phyloP scores from a whole-genome alignment of 2,797 vertebrate genomes.

The Brachymystax lenok region DNA sequence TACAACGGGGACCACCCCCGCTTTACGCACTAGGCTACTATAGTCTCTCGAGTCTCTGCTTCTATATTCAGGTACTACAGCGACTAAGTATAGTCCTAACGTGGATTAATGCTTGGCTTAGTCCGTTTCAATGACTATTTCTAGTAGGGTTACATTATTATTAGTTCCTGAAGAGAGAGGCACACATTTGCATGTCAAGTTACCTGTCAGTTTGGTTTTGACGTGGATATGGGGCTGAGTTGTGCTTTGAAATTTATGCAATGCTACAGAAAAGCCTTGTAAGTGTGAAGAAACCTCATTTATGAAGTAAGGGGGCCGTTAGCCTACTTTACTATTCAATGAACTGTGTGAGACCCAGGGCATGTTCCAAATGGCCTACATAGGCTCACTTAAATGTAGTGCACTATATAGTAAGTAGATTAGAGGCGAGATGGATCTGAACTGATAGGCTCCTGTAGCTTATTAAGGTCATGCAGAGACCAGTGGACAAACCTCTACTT shows the following conservation, averaged over 20 bases:
- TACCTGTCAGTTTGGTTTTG: not conserved
- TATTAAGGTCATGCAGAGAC: not conserved
- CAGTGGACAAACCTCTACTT: not conserved
- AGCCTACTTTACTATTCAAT: not conserved
- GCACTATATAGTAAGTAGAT: not conserved
- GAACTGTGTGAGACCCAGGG: not conserved
- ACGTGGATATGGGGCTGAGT: not conserved
- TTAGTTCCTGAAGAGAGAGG: not conserved
- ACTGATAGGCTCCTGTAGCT: not conserved
- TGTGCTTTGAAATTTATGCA: not conserved
- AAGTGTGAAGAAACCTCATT: not conserved
- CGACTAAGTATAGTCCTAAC: constrained; percentile 12
- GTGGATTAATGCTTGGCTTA: constrained; percentile 15
- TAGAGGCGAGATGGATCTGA: not conserved
- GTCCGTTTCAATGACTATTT: constrained; percentile 3
- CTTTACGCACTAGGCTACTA: constrained; percentile 16
- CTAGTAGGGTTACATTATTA: not conserved
- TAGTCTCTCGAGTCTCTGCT: constrained; percentile 17
- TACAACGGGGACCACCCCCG: constrained; percentile 6
- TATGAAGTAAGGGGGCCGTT: not conserved
- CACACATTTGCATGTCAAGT: constrained; percentile 22
- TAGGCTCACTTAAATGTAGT: no score
- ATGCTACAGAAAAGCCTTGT: not conserved
- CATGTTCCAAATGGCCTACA: no score
- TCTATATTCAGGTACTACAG: constrained; percentile 11